Conservation (phyloP, 2,888 invertebrate species). For the Lasioglossum marginatum region DNA sequence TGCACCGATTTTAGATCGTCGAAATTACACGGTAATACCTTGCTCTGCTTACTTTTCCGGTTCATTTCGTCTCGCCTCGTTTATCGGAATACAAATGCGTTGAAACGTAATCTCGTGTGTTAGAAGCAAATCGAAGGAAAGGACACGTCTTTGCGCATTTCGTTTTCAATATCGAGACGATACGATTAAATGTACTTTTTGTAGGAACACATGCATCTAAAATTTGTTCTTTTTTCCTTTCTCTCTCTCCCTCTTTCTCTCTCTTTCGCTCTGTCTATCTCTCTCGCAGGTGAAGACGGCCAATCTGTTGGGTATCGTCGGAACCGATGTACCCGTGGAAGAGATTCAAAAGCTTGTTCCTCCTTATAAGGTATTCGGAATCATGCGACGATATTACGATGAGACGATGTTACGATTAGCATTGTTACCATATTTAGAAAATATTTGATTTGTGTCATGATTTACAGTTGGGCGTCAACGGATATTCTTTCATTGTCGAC, state of each 20-base stretch:
- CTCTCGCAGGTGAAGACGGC: conserved; percentile 91
- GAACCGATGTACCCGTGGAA: conserved; percentile 98
- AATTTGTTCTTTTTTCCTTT: not conserved
- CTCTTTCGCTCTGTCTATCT: not conserved
- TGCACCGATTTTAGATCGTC: conserved; percentile 97
- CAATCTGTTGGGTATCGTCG: conserved; percentile 97
- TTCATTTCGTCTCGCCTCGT: not conserved
- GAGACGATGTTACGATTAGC: not conserved
- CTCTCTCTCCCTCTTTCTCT: not conserved
- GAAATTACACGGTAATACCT: conserved; percentile 91
- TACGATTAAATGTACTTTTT: not conserved
- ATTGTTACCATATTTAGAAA: not conserved
- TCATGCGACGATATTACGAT: not conserved
- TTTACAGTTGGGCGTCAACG: conserved; percentile 95
- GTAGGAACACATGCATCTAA: not conserved
- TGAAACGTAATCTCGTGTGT: not conserved
- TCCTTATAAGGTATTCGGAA: conserved; percentile 91
- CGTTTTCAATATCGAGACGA: not conserved
- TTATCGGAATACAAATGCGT: not conserved
- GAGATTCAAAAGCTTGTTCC: conserved; percentile 98
- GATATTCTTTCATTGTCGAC: conserved; percentile 98
- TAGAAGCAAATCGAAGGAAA: not conserved
- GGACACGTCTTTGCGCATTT: no score
- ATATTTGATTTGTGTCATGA: not conserved
- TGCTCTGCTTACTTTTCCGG: not conserved